Evolutionary conservation across 2,797 vertebrate genomes (phyloP).

Genomic region (Rhincodon typus): DNA sequence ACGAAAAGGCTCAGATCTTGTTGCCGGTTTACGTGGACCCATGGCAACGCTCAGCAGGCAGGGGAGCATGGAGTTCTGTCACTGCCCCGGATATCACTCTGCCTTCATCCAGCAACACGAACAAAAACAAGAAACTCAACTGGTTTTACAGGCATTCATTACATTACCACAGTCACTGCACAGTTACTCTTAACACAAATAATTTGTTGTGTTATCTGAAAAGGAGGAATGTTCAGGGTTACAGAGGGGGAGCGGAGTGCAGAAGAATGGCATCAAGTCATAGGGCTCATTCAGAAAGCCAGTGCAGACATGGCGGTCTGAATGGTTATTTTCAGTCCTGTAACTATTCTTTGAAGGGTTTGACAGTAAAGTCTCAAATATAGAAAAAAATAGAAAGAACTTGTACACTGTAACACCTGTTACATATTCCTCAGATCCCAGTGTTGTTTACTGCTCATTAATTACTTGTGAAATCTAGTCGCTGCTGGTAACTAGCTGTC

Average conservation of each 20-base stretch:
- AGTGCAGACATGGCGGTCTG: too few relatives aligned
- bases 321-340: too few relatives aligned
- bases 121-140: neutral
- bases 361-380: neutral
- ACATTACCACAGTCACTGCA: neutral
- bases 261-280: too few relatives aligned
- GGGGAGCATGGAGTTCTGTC: neutral
- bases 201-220: neutral
- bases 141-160: neutral
- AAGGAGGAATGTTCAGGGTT: too few relatives aligned
- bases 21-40: neutral
- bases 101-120: neutral
- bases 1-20: too few relatives aligned
- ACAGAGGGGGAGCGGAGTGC: too few relatives aligned
- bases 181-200: neutral
- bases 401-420: neutral
- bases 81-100: neutral
- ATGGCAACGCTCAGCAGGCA: too few relatives aligned
- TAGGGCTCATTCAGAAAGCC: too few relatives aligned
- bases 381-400: neutral
- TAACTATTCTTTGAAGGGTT: too few relatives aligned
- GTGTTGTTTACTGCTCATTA: neutral
- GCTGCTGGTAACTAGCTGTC: neutral
- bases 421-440: neutral
- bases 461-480: neutral